Percentiles rank a stretch among this genome's conserved stretches.
Conservation (phyloP, 2,888 invertebrate species). For the Meteorus colon region DNA sequence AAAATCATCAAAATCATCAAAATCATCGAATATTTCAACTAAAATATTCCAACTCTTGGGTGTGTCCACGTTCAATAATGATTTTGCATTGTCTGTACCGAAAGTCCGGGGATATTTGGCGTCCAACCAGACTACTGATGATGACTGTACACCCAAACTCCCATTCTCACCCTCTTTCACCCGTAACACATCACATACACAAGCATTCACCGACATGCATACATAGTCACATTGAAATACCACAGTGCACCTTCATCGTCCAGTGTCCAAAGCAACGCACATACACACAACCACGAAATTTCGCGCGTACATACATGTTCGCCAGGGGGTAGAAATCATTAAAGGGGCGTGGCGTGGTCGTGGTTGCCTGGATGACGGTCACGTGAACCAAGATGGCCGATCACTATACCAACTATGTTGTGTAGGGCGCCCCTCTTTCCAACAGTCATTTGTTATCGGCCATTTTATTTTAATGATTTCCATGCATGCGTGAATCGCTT, state of each 20-base stretch:
- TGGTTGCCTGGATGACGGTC: constrained; percentile 74
- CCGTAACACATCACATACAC: constrained; percentile 39
- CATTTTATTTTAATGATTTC: constrained; percentile 74
- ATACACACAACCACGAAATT: constrained; percentile 59
- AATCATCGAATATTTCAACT: constrained; percentile 11
- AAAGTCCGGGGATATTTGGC: constrained; percentile 38
- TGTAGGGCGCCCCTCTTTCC: constrained; percentile 60
- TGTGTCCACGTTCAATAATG: constrained; percentile 26
- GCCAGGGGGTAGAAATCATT: constrained; percentile 73
- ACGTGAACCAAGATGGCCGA: constrained; percentile 73
- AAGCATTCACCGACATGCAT: neutral
- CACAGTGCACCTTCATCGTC: constrained; percentile 32
- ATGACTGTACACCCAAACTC: constrained; percentile 67
- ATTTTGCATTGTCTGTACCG: constrained; percentile 47
- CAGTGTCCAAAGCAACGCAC: constrained; percentile 43
- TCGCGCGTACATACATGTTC: constrained; percentile 62
- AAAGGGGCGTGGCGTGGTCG: constrained; percentile 73
- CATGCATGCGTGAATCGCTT: constrained; percentile 73
- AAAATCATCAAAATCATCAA: constrained; percentile 6
- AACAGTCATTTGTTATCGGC: constrained; percentile 74
- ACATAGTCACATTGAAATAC: constrained; percentile 26
- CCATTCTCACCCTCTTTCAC: constrained; percentile 41
- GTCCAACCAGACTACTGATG: constrained; percentile 65
- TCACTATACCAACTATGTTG: constrained; percentile 52
- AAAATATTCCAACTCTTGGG: neutral